Evolutionary conservation across 2,113 vertebrate genomes (phyloP), one percentile per base, ranked within the genome.

Genomic region (Colinus virginianus): DNA sequence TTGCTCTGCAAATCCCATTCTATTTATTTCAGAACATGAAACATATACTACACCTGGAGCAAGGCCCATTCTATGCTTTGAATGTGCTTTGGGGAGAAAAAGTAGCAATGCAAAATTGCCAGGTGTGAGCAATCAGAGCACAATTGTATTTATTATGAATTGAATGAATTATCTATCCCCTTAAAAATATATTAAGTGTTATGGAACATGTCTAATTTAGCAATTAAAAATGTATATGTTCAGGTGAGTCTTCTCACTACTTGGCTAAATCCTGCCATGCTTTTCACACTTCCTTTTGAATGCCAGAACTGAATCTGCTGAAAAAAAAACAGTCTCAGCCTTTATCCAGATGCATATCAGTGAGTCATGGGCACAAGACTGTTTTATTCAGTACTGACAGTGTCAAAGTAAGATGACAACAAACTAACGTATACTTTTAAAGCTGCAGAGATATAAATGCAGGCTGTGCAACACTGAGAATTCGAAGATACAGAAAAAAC

Each of bases 41-140:
- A 63, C 34, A 23, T 66, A 17, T 77, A 88, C 64, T 76, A 56
- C 43, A 84, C 42, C 55, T 96, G 84, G 63, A 7, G 0, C 42
- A 77, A 84, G 74, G 36, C 76, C 64, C 76, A 71, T 71, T 34
- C 63, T 34, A n/a, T 53, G 72, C 25, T 92, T 81, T 88, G 32
- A 91, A 91, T 88, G 45, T 64, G 49, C 62, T 95, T 61, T 40
- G 38, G 61, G 36, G 7, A 34, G 20, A 38, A 59, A 22, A 67
- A 53, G 3, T 69, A 14, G 13, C 74, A 79, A 93, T 84, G 48
- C 26, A 88, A 84, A 95, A 81, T 59, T 87, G 59, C 86, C 92
- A 94, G 79, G 85, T 93, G 93, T 91, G 43, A 95, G 70, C 78
- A 95, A 94, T 94, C 90, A 94, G 36, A 80, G 11, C 71, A 96